A percentile compares a stretch with the other conserved stretches of the same genome.
Evolutionary conservation across 2,888 invertebrate species (phyloP).

Genomic region (Antitype chi): DNA sequence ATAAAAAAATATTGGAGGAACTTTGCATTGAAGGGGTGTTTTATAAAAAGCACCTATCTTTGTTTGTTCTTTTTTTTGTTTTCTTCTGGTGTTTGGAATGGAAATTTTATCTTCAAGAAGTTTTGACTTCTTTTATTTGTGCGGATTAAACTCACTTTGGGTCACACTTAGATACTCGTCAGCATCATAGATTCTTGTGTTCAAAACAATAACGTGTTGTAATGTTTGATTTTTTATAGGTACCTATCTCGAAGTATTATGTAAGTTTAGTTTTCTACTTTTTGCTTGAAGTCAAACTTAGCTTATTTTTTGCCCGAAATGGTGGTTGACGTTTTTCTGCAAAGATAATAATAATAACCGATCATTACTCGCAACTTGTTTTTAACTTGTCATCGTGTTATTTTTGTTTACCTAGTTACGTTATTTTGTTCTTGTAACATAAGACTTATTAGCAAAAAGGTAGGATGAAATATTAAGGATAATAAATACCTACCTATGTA

Average conservation of each 20-base stretch:
- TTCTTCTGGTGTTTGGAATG: not conserved
- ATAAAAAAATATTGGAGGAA: slow-evolving; percentile 14
- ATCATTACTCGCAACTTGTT: slow-evolving; percentile 27
- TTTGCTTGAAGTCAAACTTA: slow-evolving; percentile 5
- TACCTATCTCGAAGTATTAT: not conserved
- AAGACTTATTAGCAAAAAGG: slow-evolving; percentile 1
- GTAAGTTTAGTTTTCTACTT: not conserved
- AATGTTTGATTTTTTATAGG: not conserved
- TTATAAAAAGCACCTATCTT: not conserved
- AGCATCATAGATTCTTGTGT: not conserved
- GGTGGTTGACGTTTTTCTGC: slow-evolving; percentile 7
- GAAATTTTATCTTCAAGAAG: not conserved
- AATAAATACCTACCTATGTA: not conserved
- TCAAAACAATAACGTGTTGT: not conserved
- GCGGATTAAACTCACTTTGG: not conserved
- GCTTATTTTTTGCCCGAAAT: slow-evolving; percentile 16
- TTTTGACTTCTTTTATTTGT: not conserved
- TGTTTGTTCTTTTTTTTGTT: not conserved
- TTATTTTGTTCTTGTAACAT: not conserved
- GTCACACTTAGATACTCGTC: not conserved
- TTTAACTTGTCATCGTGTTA: slow-evolving; percentile 26
- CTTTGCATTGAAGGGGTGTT: slow-evolving; percentile 15
- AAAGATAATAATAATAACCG: slow-evolving; percentile 17
- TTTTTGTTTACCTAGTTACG: slow-evolving; percentile 17
- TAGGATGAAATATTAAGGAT: not conserved